These are phyloP conservation scores for Oophaga sylvatica DNA, from an alignment of 2,797 vertebrate genomes.

Conservation along the genomic window DNA sequence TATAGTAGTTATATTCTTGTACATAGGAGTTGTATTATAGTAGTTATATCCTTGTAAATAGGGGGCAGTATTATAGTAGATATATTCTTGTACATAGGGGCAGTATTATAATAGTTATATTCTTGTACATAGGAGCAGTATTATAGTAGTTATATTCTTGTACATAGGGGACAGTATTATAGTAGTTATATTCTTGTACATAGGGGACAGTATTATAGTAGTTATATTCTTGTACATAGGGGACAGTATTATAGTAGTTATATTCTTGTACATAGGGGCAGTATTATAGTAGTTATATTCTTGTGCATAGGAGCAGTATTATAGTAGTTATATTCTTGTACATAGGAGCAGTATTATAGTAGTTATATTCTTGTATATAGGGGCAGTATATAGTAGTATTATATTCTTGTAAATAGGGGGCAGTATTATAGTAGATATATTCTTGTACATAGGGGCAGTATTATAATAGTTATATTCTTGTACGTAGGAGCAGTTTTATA, in stretches of 20 bases:
- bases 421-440: neutral
- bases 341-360: neutral
- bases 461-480: neutral
- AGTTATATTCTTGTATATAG: neutral
- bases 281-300: neutral
- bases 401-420: no score
- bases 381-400: neutral
- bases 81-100: neutral
- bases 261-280: no score
- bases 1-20: neutral
- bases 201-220: neutral
- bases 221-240: neutral
- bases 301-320: neutral
- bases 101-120: conserved; percentile 9
- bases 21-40: neutral
- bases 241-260: neutral
- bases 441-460: neutral
- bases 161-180: neutral
- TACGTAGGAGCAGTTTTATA: neutral
- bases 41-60: no score
- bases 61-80: neutral
- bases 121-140: no score
- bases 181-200: no score
- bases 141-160: neutral
- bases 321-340: no score